phyloP scores from a whole-genome alignment of 1,140 invertebrate species.

The Scylla paramamosain region DNA sequence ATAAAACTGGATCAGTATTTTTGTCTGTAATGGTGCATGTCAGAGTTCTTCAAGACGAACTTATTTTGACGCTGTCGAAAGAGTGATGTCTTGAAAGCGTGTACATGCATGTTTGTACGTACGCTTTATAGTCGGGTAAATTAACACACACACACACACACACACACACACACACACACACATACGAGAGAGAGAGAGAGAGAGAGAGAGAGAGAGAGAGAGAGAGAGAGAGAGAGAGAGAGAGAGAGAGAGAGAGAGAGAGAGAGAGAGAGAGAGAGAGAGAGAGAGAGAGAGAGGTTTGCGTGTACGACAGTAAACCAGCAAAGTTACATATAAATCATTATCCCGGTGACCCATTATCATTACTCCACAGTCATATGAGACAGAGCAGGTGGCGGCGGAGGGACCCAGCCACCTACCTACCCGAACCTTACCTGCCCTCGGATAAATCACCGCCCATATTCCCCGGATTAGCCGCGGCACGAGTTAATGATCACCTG shows the following conservation, averaged over 20 bases:
- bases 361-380: not conserved
- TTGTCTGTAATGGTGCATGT: too few species aligned
- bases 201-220: not conserved
- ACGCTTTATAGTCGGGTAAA: not conserved
- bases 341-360: not conserved
- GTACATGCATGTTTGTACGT: not conserved
- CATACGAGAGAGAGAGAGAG: not conserved
- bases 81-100: not conserved
- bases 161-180: slow-evolving; percentile 31
- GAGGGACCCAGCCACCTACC: not conserved
- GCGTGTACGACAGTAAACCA: not conserved
- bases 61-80: not conserved
- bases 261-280: slow-evolving; percentile 53
- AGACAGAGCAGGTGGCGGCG: not conserved
- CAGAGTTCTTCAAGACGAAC: not conserved
- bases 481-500: not conserved
- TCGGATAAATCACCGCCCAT: slow-evolving; percentile 44
- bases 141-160: slow-evolving; percentile 28
- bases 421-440: slow-evolving; percentile 27
- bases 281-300: slow-evolving; percentile 28
- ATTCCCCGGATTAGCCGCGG: slow-evolving; percentile 40
- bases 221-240: slow-evolving; percentile 50
- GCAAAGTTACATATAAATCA: not conserved
- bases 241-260: slow-evolving; percentile 51
- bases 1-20: too few species aligned